Evolutionary conservation across 2,888 invertebrate species (phyloP).

Genomic region (Eledona agricola): DNA sequence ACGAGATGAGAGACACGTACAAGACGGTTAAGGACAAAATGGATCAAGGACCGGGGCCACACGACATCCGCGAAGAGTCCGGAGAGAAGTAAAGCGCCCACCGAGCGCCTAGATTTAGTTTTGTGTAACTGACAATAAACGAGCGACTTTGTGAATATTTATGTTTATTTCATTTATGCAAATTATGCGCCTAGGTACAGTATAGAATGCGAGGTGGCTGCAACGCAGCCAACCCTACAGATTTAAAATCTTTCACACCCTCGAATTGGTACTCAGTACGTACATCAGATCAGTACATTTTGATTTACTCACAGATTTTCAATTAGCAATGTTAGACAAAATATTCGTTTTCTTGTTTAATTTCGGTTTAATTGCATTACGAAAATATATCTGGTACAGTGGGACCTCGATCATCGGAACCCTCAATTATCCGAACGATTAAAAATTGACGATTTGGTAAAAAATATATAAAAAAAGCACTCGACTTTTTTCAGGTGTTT

Average conservation of each 20-base stretch:
- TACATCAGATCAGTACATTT: constrained; percentile 60
- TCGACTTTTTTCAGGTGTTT: no score
- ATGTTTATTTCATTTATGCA: constrained; percentile 62
- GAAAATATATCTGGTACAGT: constrained; percentile 35
- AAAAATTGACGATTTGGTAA: no score
- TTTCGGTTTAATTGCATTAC: constrained; percentile 34
- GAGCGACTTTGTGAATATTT: constrained; percentile 40
- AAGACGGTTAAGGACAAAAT: constrained; percentile 69
- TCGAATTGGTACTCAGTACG: constrained; percentile 62
- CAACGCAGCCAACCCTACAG: constrained; percentile 55
- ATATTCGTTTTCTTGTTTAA: constrained; percentile 25
- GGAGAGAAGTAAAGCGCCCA: no score
- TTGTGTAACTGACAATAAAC: constrained; percentile 11
- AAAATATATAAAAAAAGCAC: no score
- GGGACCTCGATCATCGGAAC: no score
- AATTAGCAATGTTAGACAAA: no score
- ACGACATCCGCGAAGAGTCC: constrained; percentile 63
- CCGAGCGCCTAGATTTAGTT: constrained; percentile 17
- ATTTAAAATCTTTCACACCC: constrained; percentile 56
- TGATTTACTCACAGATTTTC: constrained; percentile 57
- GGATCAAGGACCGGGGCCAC: constrained; percentile 69
- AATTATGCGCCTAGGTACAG: constrained; percentile 64
- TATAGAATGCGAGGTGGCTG: constrained; percentile 60
- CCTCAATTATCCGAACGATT: no score
- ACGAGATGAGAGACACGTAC: constrained; percentile 74